Evolutionary conservation across 1,140 invertebrate species (phyloP), one percentile per base, ranked within the genome.

Genomic region (Linepithema humile): DNA sequence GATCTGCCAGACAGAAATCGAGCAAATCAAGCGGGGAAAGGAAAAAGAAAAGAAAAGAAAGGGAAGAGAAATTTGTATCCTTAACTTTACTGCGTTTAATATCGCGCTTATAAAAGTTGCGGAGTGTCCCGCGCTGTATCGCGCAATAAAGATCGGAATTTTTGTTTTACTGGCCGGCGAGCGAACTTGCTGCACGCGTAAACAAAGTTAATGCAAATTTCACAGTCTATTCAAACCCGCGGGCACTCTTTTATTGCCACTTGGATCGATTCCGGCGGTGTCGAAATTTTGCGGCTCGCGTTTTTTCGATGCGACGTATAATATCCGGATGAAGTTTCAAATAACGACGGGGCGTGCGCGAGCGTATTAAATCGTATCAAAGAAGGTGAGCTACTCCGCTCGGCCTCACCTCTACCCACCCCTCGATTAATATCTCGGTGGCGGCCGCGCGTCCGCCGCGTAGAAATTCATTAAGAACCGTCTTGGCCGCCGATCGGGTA

Each of bases 381-480:
- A 80, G 48, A 32, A 20, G 64, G 64, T 35, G 64, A 80, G 64
- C 64, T 70, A 67, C 48, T 29, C 23, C 38, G 23, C 48, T 29
- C 23, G 23, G 23, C 48, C 74, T 53, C 29, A 29, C 48, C 64
- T n/a, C n/a, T 38, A 38, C 32, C 74, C 20, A 23, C 40, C 32
- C n/a, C 57, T 80, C 64, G 75, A 80, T 80, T 80, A 80, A 70
- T 80, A 80, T 43, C 64, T 55, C 26, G 75, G n/a, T 55, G 75
- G 75, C 48, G 62, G 75, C 45, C 23, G 64, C 20, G 40, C 62
- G 62, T 64, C 5, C 67, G 29, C 64, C 50, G 78, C 69, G 70
- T 82, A 82, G 67, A 78, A 82, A 77, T 78, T 88, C 82, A 85
- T 89, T 85, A 86, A 77, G 80, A 69, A 77, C 70, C 64, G 20